phyloP scores from a whole-genome alignment of 2,888 invertebrate genomes.

The Poecilus cupreus region DNA sequence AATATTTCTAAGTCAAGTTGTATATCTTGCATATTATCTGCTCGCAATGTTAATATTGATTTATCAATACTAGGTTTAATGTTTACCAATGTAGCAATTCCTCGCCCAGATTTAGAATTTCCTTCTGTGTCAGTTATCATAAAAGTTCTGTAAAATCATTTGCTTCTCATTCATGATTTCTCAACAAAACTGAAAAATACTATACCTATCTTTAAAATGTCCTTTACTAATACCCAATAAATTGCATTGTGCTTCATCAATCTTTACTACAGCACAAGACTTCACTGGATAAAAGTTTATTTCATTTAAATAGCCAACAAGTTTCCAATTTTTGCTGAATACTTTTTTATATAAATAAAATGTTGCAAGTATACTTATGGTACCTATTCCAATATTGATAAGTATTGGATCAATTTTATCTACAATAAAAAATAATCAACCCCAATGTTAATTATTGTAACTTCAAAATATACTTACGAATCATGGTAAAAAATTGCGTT shows the following conservation, averaged over 20 bases:
- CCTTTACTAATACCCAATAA: conserved; percentile 25
- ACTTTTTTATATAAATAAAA: conserved; percentile 10
- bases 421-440: not conserved
- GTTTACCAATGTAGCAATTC: conserved; percentile 20
- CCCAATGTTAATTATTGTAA: not conserved
- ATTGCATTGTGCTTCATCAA: conserved; percentile 25
- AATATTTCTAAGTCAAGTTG: conserved; percentile 6
- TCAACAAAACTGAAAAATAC: not conserved
- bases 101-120: conserved; percentile 32
- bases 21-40: conserved; percentile 20
- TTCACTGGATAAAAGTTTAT: conserved; percentile 31
- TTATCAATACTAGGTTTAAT: conserved; percentile 32
- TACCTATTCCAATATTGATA: conserved; percentile 9
- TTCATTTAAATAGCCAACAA: conserved; percentile 27
- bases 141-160: conserved; percentile 26
- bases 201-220: conserved; percentile 23
- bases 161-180: not conserved
- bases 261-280: conserved; percentile 21
- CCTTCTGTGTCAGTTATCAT: conserved; percentile 28
- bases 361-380: not conserved
- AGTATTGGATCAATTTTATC: not conserved
- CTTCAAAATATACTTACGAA: not conserved
- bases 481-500: not conserved
- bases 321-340: conserved; percentile 37
- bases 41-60: not conserved